Evolutionary conservation across 2,797 vertebrate genomes (phyloP), one percentile per base, ranked within the genome.

Genomic region (Pipistrellus pygmaeus): DNA sequence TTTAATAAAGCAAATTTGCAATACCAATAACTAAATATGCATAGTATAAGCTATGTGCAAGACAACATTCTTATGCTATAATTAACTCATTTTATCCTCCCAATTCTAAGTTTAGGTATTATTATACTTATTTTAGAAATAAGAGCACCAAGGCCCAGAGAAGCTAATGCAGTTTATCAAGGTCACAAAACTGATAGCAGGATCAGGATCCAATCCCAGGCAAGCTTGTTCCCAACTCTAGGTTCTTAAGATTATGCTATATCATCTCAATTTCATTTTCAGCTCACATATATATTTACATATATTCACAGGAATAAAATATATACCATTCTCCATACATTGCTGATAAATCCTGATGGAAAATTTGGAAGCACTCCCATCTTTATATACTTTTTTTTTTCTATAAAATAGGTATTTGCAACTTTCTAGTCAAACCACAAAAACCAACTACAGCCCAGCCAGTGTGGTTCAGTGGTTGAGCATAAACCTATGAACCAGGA

Each of bases 1-100:
- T 48, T 75, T n/a, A 86, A 72, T 38, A 66, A 90, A 85, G 8
- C 48, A 85, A 90, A 72, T 66, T 7, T 81, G 12, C 30, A 92
- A 66, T 51, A 66, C 18, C 46, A 78, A 27, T 38, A 68, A 23
- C 44, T 71, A 91, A 51, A 87, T 32, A 13, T 69, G 69, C 41
- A 73, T 3, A 86, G n/a, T 35, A 18, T 38, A 71, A 77, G 30
- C 38, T 88, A 30, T 20, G 62, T 68, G 38, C 48, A 80, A 85
- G 7, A 60, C 12, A 44, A 7, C 60, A 20, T 53, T 62, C 23
- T 51, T 51, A 55, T 20, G 27, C 44, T 72, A 6, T 53, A 90
- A 55, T 53, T 91, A 84, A 69, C 44, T 75, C 51, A 53, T 69
- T 69, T 53, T 30, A 71, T 44, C 27, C 35, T 92, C 44, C 55